phyloP scores from a whole-genome alignment of 64 coral and sea anemone species.

The Trachythela sp. region DNA sequence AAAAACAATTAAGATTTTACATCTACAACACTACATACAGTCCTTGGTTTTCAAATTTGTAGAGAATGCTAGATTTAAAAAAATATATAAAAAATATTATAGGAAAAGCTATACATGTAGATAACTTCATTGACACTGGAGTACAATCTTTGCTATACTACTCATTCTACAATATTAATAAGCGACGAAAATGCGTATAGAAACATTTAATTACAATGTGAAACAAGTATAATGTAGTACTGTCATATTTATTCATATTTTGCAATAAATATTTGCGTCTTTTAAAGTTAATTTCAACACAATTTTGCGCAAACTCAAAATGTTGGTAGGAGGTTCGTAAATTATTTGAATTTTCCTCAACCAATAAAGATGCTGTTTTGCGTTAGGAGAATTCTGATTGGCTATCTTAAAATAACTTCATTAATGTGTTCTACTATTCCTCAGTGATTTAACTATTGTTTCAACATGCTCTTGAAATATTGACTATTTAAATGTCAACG shows the following conservation, averaged over 20 bases:
- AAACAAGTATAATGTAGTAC: background rate
- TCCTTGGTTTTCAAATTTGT: background rate
- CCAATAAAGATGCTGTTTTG: background rate
- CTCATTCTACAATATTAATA: too few species aligned
- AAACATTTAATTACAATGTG: background rate
- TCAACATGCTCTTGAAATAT: slow-evolving; percentile 25
- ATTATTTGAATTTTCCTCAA: background rate
- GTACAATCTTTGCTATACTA: too few species aligned
- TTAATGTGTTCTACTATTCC: background rate
- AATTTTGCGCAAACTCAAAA: background rate
- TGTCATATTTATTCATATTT: background rate
- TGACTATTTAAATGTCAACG: slow-evolving; percentile 23
- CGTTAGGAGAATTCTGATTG: background rate
- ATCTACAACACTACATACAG: background rate
- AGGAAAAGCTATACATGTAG: background rate
- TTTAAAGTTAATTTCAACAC: background rate
- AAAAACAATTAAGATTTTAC: background rate
- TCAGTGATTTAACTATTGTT: slow-evolving; percentile 22
- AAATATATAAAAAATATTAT: background rate
- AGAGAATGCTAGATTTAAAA: background rate
- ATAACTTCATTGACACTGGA: background rate
- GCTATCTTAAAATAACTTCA: slow-evolving; percentile 12
- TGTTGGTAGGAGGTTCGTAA: background rate
- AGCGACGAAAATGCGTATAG: background rate
- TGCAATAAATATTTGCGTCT: background rate